Conservation (phyloP, 1,140 invertebrate genomes). For the Aethina tumida region DNA sequence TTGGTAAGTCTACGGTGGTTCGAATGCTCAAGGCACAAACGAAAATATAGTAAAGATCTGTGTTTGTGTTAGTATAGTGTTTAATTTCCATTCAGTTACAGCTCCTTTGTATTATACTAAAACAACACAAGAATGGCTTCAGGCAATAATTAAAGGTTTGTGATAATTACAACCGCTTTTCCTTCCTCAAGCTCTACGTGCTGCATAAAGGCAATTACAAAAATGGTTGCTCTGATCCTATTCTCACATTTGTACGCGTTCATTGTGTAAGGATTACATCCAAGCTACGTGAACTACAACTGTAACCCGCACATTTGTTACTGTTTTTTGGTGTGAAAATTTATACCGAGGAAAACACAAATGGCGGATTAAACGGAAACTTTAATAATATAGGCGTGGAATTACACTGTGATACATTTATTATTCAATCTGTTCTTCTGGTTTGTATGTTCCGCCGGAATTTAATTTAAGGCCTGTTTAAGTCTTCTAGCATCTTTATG, state of each 20-base stretch:
- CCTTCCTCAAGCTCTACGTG: conserved; percentile 15
- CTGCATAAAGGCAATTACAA: conserved; percentile 15
- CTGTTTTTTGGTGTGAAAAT: no score
- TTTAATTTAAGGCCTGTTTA: no score
- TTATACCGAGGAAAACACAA: no score
- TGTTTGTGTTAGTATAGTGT: conserved; percentile 20
- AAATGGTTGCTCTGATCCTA: conserved; percentile 12
- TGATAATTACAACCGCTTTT: conserved; percentile 17
- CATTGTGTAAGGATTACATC: conserved; percentile 7
- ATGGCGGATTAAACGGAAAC: no score
- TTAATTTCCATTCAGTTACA: conserved; percentile 19
- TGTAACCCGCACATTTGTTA: no score
- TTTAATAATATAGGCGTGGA: no score
- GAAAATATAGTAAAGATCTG: conserved; percentile 18
- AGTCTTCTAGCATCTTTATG: no score
- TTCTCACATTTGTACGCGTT: conserved; percentile 12
- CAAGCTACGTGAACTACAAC: conserved; percentile 2
- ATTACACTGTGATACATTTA: no score
- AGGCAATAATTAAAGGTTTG: conserved; percentile 25
- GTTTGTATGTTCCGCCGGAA: no score
- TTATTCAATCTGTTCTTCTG: no score
- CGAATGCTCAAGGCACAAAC: conserved; percentile 1
- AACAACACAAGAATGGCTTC: conserved; percentile 12
- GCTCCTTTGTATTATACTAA: conserved; percentile 13
- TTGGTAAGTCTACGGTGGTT: neutral